Evolutionary conservation across 2,113 vertebrate species (phyloP).

Genomic region (Andinoacara biseriatus): DNA sequence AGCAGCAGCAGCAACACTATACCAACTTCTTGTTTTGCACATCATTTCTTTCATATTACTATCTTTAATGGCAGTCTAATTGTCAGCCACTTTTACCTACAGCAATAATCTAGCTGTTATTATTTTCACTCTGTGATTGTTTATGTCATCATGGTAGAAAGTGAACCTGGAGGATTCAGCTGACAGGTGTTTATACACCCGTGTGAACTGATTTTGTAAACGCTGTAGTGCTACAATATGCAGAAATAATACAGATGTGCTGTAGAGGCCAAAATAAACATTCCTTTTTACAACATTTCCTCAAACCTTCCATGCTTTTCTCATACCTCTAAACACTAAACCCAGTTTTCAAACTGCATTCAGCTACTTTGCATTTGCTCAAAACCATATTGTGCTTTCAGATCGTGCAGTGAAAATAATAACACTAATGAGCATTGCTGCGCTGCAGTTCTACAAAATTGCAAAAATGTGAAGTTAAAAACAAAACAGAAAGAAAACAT

Average conservation of each 20-base stretch:
- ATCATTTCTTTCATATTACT: constrained; percentile 30
- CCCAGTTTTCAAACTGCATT: background rate
- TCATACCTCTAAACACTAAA: background rate
- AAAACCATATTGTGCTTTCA: background rate
- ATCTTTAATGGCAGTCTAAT: constrained; percentile 17
- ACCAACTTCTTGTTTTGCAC: constrained; percentile 24
- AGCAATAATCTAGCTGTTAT: background rate
- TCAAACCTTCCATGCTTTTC: background rate
- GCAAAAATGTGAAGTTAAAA: background rate
- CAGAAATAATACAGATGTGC: background rate
- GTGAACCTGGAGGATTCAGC: background rate
- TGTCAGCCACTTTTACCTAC: constrained; percentile 31
- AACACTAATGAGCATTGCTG: background rate
- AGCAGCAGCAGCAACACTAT: constrained; percentile 36
- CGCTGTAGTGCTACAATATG: background rate
- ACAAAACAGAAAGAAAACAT: background rate
- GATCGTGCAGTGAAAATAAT: background rate
- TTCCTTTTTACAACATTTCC: background rate
- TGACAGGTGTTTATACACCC: background rate
- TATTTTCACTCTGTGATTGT: background rate
- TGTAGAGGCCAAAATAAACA: background rate
- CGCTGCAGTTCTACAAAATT: fast-evolving
- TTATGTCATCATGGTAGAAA: background rate
- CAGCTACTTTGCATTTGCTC: background rate
- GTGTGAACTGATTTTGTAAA: background rate